Evolutionary conservation across 2,888 invertebrate species (phyloP).

Genomic region (Lasioglossum lativentre): DNA sequence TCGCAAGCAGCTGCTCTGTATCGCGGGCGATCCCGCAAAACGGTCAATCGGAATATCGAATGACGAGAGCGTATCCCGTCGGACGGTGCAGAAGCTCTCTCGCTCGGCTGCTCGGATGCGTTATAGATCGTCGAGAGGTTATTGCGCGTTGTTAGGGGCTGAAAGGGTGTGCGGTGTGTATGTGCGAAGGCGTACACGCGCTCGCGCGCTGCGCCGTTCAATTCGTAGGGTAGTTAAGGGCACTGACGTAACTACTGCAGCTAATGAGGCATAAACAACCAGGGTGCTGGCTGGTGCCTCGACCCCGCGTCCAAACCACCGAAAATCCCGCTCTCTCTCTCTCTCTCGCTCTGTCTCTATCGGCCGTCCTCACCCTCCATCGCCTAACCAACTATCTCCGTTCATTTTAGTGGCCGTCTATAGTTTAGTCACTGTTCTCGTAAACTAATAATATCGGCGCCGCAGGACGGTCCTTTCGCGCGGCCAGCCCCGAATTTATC

Average conservation of each 20-base stretch:
- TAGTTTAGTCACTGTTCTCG: slow-evolving; percentile 75
- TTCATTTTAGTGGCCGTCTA: slow-evolving; percentile 73
- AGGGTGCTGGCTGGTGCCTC: slow-evolving; percentile 64
- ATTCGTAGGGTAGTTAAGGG: slow-evolving; percentile 78
- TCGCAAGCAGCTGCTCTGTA: not conserved
- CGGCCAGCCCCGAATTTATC: slow-evolving; percentile 74
- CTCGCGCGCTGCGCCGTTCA: slow-evolving; percentile 62
- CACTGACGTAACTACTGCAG: slow-evolving; percentile 77
- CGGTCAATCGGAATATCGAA: slow-evolving; percentile 37
- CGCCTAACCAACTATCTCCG: slow-evolving; percentile 61
- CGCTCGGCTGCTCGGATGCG: slow-evolving; percentile 39
- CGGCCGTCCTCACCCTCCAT: slow-evolving; percentile 8
- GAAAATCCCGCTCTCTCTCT: slow-evolving; percentile 41
- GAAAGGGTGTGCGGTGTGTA: slow-evolving; percentile 40
- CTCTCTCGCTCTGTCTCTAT: slow-evolving; percentile 10
- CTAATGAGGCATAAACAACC: slow-evolving; percentile 81
- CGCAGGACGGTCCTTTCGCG: slow-evolving; percentile 73
- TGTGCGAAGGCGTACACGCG: not conserved
- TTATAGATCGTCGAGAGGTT: slow-evolving; percentile 58
- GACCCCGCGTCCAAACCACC: slow-evolving; percentile 61
- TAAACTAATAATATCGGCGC: slow-evolving; percentile 79
- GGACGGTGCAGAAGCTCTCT: slow-evolving; percentile 5
- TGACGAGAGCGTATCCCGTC: slow-evolving; percentile 17
- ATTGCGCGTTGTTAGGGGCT: slow-evolving; percentile 45
- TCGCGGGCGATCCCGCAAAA: slow-evolving; percentile 23